phyloP scores from a whole-genome alignment of 2,888 invertebrate species.

The Dynastes hyllus region DNA sequence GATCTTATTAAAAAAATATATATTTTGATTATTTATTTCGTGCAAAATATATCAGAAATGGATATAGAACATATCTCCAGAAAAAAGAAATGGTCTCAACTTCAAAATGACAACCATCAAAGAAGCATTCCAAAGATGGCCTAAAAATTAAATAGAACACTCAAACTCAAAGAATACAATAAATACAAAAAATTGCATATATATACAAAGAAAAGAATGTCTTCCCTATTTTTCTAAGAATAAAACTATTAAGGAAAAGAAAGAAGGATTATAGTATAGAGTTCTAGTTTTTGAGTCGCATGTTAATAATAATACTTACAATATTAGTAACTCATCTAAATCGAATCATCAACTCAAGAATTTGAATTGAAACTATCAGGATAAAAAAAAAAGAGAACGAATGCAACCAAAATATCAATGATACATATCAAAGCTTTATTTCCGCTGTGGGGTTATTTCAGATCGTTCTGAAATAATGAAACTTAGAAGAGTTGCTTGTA shows the following conservation, averaged over 20 bases:
- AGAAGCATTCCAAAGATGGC: constrained; percentile 33
- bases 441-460: not conserved
- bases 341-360: constrained; percentile 7
- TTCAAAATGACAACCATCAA: constrained; percentile 51
- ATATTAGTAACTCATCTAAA: not conserved
- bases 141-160: constrained; percentile 26
- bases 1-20: not conserved
- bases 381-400: not conserved
- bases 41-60: not conserved
- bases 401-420: constrained; percentile 48
- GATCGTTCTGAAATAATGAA: not conserved
- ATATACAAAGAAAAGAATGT: constrained; percentile 38
- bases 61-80: constrained; percentile 26
- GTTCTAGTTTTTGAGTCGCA: not conserved
- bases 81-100: not conserved
- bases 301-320: not conserved
- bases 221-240: constrained; percentile 45
- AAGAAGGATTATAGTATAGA: constrained; percentile 2
- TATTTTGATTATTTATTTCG: not conserved
- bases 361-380: not conserved
- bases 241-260: not conserved
- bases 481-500: not conserved
- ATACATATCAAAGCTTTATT: constrained; percentile 46
- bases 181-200: not conserved
- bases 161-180: not conserved